Percentiles rank a stretch among this genome's conserved stretches.
Evolutionary conservation across 2,888 invertebrate species (phyloP).

Genomic region (Campaea margaritaria): DNA sequence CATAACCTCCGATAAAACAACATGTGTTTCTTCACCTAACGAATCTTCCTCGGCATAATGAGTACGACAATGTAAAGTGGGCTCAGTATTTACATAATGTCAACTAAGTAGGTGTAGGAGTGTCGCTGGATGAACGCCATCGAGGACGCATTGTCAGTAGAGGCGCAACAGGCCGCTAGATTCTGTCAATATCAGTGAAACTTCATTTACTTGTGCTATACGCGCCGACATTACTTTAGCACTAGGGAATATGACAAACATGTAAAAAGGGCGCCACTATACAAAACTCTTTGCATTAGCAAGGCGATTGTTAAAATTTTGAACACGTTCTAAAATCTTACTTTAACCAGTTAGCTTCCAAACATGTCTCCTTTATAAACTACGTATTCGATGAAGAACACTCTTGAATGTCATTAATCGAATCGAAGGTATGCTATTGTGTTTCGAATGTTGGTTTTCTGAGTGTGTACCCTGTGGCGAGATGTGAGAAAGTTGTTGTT

Average conservation of each 20-base stretch:
- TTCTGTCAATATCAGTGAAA: background rate
- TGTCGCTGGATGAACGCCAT: conserved; percentile 56
- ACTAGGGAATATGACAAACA: too few species aligned
- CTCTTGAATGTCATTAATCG: conserved; percentile 79
- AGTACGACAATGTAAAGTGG: conserved; percentile 83
- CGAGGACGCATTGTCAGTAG: conserved; percentile 22
- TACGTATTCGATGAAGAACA: conserved; percentile 42
- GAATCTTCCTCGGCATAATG: conserved; percentile 83
- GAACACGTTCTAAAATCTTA: background rate
- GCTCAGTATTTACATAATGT: conserved; percentile 83
- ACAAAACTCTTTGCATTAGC: too few species aligned
- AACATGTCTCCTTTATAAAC: conserved; percentile 1
- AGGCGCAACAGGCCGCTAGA: background rate
- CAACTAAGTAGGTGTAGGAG: conserved; percentile 84
- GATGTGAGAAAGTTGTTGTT: conserved; percentile 35
- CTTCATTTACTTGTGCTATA: background rate
- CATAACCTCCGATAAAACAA: conserved; percentile 76
- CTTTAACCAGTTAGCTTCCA: background rate
- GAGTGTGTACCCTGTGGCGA: conserved; percentile 32
- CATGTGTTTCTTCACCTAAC: conserved; percentile 86
- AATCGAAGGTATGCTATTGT: conserved; percentile 81
- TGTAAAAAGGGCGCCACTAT: too few species aligned
- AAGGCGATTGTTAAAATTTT: too few species aligned
- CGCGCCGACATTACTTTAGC: too few species aligned
- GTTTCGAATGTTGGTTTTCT: conserved; percentile 69